phyloP scores from a whole-genome alignment of 1,140 invertebrate genomes.

The Saccostrea glomerata region DNA sequence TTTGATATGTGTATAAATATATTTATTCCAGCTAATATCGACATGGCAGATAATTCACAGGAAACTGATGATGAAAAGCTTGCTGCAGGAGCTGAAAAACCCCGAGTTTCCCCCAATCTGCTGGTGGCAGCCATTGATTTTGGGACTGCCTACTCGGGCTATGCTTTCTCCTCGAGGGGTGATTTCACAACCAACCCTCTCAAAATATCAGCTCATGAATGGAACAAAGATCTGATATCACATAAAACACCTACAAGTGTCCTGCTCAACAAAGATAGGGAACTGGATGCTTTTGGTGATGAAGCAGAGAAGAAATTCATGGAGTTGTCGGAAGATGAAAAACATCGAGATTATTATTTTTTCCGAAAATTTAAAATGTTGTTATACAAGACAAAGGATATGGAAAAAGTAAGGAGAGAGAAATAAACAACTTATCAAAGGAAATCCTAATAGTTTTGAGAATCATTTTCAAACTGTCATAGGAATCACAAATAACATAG shows the following conservation, averaged over 20 bases:
- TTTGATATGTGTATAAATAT: too few species aligned
- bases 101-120: background rate
- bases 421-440: background rate
- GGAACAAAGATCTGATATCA: slow-evolving; percentile 28
- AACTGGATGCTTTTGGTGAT: slow-evolving; percentile 44
- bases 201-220: slow-evolving; percentile 1
- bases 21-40: too few species aligned
- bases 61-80: background rate
- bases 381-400: slow-evolving; percentile 35
- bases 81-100: background rate
- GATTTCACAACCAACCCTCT: slow-evolving; percentile 18
- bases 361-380: slow-evolving; percentile 52
- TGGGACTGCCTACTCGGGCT: slow-evolving; percentile 48
- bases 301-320: slow-evolving; percentile 47
- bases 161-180: slow-evolving; percentile 31
- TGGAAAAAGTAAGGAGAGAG: background rate
- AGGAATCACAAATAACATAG: too few species aligned
- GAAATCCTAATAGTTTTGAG: too few species aligned
- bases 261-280: slow-evolving; percentile 26
- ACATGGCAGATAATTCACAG: background rate
- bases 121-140: slow-evolving; percentile 52
- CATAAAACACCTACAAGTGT: slow-evolving; percentile 48
- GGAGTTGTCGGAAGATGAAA: background rate
- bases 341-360: slow-evolving; percentile 39
- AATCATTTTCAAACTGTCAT: too few species aligned